phyloP scores from a whole-genome alignment of 2,888 invertebrate species.

The Erebia epiphron region DNA sequence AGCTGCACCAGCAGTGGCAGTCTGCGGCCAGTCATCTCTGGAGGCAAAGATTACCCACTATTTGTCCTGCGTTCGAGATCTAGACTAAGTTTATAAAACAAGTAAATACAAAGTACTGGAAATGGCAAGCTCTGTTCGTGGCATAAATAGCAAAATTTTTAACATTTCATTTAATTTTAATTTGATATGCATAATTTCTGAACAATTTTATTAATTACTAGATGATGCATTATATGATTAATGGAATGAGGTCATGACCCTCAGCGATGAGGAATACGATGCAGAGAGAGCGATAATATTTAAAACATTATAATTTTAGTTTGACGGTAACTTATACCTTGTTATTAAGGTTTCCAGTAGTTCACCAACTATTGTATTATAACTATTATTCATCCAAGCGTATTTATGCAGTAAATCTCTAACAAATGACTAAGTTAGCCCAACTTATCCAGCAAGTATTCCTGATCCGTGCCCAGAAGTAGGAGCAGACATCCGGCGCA shows the following conservation, averaged over 20 bases:
- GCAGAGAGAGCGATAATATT: too few species aligned
- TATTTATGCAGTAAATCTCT: constrained; percentile 14
- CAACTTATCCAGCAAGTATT: constrained; percentile 40
- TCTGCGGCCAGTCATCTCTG: constrained; percentile 65
- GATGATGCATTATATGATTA: too few species aligned
- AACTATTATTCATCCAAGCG: constrained; percentile 10
- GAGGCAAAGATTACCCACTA: constrained; percentile 73
- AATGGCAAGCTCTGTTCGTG: constrained; percentile 8
- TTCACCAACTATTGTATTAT: constrained; percentile 9
- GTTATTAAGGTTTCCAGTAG: neutral
- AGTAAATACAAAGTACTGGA: constrained; percentile 30
- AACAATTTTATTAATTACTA: too few species aligned
- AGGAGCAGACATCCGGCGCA: constrained; percentile 64
- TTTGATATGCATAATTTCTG: too few species aligned
- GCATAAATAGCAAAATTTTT: neutral
- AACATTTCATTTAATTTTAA: too few species aligned
- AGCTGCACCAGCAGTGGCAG: constrained; percentile 51
- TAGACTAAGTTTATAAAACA: constrained; percentile 37
- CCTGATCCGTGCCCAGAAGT: constrained; percentile 41
- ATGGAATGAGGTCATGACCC: too few species aligned
- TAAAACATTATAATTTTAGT: too few species aligned
- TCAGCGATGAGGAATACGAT: too few species aligned
- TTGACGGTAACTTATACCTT: neutral
- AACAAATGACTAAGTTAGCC: constrained; percentile 15
- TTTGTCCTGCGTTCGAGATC: constrained; percentile 47